phyloP scores from a whole-genome alignment of 2,113 vertebrate species.

The Pelusios castaneus region DNA sequence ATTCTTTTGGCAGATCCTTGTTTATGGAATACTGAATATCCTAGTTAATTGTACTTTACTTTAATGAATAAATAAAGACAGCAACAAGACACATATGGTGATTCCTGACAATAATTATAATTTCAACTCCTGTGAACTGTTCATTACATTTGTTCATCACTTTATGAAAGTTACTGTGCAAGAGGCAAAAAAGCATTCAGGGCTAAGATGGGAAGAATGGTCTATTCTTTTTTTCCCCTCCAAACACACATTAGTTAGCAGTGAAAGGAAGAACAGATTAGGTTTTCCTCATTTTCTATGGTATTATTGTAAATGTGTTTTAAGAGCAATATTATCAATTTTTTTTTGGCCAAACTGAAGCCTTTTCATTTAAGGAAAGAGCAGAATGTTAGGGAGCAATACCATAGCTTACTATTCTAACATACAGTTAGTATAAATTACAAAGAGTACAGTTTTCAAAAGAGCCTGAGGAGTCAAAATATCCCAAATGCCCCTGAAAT shows the following conservation, averaged over 20 bases:
- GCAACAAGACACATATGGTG: neutral
- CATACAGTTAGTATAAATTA: neutral
- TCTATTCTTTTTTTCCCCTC: neutral
- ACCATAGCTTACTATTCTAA: neutral
- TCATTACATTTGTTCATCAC: neutral
- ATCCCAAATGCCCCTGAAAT: too few species aligned
- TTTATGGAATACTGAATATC: neutral
- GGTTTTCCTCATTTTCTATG: neutral
- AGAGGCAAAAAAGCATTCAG: neutral
- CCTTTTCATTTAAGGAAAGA: neutral
- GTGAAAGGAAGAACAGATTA: neutral
- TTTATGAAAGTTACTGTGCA: rapidly evolving
- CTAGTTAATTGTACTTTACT: neutral
- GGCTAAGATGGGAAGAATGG: neutral
- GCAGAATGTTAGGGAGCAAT: neutral
- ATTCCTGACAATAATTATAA: neutral
- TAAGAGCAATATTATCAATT: neutral
- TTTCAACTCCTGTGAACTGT: neutral
- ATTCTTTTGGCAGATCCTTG: neutral
- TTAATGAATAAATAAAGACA: neutral
- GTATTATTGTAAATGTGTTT: neutral
- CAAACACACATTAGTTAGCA: neutral
- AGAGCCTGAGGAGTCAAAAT: rapidly evolving
- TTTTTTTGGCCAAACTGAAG: too few species aligned
- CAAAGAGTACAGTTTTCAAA: neutral